A percentile compares a stretch with the other conserved stretches of the same genome.
Evolutionary conservation across 2,797 vertebrate genomes (phyloP).

Genomic region (Neostethus bicornis): DNA sequence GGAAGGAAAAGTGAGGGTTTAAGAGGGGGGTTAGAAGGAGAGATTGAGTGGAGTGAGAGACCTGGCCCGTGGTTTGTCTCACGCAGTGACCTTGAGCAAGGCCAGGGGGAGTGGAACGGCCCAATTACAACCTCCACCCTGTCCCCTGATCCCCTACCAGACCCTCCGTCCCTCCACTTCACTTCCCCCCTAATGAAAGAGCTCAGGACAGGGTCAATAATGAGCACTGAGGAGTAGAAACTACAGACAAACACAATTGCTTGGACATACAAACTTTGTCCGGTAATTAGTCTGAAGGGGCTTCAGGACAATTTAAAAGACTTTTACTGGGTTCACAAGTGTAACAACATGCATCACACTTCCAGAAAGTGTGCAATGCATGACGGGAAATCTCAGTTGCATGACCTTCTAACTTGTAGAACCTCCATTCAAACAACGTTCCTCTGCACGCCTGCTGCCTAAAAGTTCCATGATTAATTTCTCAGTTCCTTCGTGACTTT

Average conservation of each 20-base stretch:
- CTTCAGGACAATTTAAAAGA: constrained; percentile 38
- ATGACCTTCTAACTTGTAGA: neutral
- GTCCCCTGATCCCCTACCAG: constrained; percentile 61
- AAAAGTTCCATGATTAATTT: constrained; percentile 9
- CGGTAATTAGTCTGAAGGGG: constrained; percentile 66
- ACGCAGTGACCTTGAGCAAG: constrained; percentile 74
- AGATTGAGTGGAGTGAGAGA: constrained; percentile 48
- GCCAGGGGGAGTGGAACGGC: constrained; percentile 73
- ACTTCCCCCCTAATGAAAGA: constrained; percentile 76
- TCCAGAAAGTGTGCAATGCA: constrained; percentile 25
- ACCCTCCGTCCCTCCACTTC: constrained; percentile 60
- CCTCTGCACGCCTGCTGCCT: constrained; percentile 46
- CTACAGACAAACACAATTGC: constrained; percentile 34
- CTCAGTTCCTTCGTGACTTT: constrained; percentile 28
- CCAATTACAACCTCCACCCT: constrained; percentile 78
- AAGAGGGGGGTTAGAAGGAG: constrained; percentile 22
- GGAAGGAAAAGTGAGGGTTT: constrained; percentile 27
- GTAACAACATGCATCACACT: constrained; percentile 47
- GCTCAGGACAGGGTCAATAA: constrained; percentile 70
- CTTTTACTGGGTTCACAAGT: constrained; percentile 30
- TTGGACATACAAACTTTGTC: constrained; percentile 45
- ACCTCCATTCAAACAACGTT: constrained; percentile 23
- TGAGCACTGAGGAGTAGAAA: constrained; percentile 64
- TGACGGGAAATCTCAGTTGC: constrained; percentile 4
- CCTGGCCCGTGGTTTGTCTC: constrained; percentile 63